Evolutionary conservation across 53 echinoderm and acorn worm species (phyloP).

Genomic region (Temnopleurus reevesii): DNA sequence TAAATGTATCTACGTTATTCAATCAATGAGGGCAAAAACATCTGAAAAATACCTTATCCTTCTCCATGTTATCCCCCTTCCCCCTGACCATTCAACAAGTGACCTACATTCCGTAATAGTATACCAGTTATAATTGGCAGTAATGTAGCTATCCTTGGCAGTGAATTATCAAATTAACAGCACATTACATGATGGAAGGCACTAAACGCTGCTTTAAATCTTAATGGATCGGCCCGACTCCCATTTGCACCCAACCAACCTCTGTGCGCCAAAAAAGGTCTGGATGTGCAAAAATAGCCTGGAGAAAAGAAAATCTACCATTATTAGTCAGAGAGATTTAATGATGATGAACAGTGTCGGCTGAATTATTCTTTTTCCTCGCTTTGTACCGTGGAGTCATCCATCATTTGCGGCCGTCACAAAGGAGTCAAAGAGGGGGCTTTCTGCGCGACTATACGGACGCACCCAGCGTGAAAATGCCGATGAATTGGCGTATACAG

Average conservation of each 20-base stretch:
- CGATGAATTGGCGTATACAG: conserved; percentile 6
- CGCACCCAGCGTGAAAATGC: conserved; percentile 31
- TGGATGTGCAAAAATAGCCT: conserved; percentile 31
- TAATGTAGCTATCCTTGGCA: conserved; percentile 9
- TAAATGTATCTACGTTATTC: no score
- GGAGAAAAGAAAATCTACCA: conserved; percentile 40
- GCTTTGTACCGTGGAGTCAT: conserved; percentile 17
- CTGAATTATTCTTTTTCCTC: conserved; percentile 4
- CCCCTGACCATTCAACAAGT: not conserved
- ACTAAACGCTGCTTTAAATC: not conserved
- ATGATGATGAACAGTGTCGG: conserved; percentile 49
- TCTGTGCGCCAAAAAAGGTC: not conserved
- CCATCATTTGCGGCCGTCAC: conserved; percentile 25
- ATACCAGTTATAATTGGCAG: not conserved
- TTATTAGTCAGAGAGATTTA: conserved; percentile 42
- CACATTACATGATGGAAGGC: not conserved
- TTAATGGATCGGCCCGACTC: not conserved
- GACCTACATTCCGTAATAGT: not conserved
- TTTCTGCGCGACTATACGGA: not conserved
- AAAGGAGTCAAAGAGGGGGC: not conserved
- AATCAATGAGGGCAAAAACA: not conserved
- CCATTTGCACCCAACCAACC: not conserved
- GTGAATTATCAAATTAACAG: conserved; percentile 25
- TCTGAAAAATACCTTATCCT: not conserved
- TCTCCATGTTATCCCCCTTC: not conserved